Evolutionary conservation across 2,888 invertebrate species (phyloP).

Genomic region (Tipula helvola): DNA sequence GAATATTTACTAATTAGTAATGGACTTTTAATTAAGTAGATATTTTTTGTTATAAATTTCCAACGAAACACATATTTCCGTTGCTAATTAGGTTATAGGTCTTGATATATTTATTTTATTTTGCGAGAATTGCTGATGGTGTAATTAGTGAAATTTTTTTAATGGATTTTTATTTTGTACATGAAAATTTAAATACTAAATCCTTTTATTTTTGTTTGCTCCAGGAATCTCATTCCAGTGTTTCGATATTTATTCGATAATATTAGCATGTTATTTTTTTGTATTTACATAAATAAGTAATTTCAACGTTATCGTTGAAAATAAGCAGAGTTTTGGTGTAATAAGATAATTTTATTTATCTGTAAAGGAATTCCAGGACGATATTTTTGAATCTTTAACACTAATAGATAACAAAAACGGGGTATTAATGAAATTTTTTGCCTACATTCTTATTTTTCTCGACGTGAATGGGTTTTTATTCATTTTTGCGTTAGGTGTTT

Average conservation of each 20-base stretch:
- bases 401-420: no score
- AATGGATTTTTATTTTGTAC: background rate
- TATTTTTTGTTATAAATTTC: background rate
- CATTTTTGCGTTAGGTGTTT: no score
- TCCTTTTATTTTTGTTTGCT: background rate
- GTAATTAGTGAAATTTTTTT: background rate
- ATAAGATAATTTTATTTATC: background rate
- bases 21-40: background rate
- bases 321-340: background rate
- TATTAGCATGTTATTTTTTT: background rate
- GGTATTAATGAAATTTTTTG: no score
- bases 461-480: no score
- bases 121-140: background rate
- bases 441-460: no score
- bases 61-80: background rate
- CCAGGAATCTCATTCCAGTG: background rate
- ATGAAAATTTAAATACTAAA: background rate
- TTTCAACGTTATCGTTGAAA: background rate
- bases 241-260: background rate
- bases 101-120: background rate
- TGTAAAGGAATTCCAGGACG: background rate
- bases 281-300: background rate
- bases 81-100: background rate
- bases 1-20: background rate
- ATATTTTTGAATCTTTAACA: no score